phyloP scores from a whole-genome alignment of 2,888 invertebrate genomes.

The Nephrotoma guestfalica region DNA sequence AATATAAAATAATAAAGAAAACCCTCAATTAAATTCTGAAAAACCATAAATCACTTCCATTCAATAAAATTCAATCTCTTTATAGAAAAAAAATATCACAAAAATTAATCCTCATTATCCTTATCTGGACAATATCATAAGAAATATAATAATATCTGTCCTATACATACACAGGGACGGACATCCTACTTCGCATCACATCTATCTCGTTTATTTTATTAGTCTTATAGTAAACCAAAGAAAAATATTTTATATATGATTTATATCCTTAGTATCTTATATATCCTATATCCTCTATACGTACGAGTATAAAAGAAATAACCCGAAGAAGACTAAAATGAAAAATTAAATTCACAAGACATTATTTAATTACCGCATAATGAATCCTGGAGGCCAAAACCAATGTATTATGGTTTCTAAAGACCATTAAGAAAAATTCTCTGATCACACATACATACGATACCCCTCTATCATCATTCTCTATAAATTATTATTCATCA shows the following conservation, averaged over 20 bases:
- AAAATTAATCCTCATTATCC: neutral
- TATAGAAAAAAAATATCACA: neutral
- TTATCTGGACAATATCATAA: neutral
- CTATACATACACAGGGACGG: neutral
- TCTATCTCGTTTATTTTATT: neutral
- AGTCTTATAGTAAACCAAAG: neutral
- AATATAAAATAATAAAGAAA: neutral
- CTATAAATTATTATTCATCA: neutral
- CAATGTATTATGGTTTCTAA: conserved; percentile 4
- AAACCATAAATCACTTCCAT: neutral
- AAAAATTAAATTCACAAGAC: neutral
- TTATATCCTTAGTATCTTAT: neutral
- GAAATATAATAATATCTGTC: neutral
- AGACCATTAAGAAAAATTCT: neutral
- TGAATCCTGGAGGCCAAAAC: conserved; percentile 4
- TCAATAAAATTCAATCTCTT: neutral
- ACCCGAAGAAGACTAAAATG: neutral
- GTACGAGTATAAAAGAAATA: neutral
- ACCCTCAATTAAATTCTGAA: neutral
- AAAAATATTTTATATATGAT: neutral
- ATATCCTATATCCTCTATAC: neutral
- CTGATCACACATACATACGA: neutral
- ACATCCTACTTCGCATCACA: neutral
- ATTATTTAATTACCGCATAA: conserved; percentile 4
- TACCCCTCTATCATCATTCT: neutral